phyloP scores from a whole-genome alignment of 2,797 vertebrate species.

The Sorex maritimensis region DNA sequence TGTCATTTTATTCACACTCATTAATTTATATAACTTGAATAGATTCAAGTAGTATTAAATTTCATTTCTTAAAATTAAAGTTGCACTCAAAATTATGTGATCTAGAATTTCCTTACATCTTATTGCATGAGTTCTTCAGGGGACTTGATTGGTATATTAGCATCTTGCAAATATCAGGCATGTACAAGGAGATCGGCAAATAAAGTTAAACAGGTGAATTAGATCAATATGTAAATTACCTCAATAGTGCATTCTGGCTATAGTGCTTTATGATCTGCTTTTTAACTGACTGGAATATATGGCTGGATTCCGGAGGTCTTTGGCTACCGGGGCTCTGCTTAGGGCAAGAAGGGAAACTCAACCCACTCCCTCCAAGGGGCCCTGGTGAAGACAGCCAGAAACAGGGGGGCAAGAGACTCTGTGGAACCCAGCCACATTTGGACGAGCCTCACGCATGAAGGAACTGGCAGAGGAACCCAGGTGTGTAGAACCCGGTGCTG shows the following conservation, averaged over 20 bases:
- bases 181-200: neutral
- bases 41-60: too few species aligned
- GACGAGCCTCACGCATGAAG: too few species aligned
- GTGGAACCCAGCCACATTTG: too few species aligned
- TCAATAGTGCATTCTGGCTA: neutral
- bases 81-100: neutral
- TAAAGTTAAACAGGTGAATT: conserved; percentile 36
- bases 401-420: too few species aligned
- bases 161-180: neutral
- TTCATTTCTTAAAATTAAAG: neutral
- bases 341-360: too few species aligned
- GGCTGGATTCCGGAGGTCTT: too few species aligned
- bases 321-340: too few species aligned
- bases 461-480: too few species aligned
- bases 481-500: too few species aligned
- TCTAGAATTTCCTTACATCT: neutral
- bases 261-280: neutral
- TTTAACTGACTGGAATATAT: neutral
- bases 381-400: too few species aligned
- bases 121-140: neutral
- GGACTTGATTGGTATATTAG: neutral
- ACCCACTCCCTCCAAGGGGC: too few species aligned
- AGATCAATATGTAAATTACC: neutral
- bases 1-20: conserved; percentile 12
- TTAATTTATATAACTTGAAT: neutral